phyloP scores from a whole-genome alignment of 1,140 invertebrate genomes.

The Samia ricini region DNA sequence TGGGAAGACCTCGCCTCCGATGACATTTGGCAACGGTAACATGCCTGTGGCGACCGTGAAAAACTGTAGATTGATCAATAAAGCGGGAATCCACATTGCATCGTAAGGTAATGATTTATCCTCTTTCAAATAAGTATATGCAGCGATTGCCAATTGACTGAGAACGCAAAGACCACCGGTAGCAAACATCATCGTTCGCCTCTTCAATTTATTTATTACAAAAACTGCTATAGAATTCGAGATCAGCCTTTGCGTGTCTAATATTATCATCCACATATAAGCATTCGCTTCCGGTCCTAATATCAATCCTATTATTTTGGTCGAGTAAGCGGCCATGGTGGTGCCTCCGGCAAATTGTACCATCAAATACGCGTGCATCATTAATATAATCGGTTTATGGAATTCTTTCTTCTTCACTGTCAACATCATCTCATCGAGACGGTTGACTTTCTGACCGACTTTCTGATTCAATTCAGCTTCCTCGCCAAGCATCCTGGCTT shows the following conservation, averaged over 20 bases:
- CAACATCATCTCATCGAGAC: slow-evolving; percentile 18
- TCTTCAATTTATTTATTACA: slow-evolving; percentile 48
- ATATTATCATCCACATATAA: slow-evolving; percentile 81
- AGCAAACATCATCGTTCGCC: slow-evolving; percentile 46
- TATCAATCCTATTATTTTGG: slow-evolving; percentile 76
- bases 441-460: slow-evolving; percentile 18
- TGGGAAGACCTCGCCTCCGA: slow-evolving; percentile 55
- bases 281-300: slow-evolving; percentile 72
- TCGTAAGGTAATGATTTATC: slow-evolving; percentile 27
- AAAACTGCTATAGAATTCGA: slow-evolving; percentile 56
- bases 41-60: slow-evolving; percentile 47
- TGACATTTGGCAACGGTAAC: slow-evolving; percentile 51
- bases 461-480: slow-evolving; percentile 21
- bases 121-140: slow-evolving; percentile 34
- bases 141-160: slow-evolving; percentile 40
- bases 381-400: slow-evolving; percentile 54
- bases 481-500: slow-evolving; percentile 35
- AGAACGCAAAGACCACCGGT: slow-evolving; percentile 38
- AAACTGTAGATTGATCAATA: slow-evolving; percentile 48
- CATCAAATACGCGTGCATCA: slow-evolving; percentile 47
- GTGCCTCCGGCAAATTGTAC: slow-evolving; percentile 50
- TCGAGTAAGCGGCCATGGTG: slow-evolving; percentile 83
- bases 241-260: slow-evolving; percentile 76
- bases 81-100: slow-evolving; percentile 43
- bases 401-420: slow-evolving; percentile 51